Evolutionary conservation across 2,888 invertebrate species (phyloP).

Genomic region (Brachyptera risi): DNA sequence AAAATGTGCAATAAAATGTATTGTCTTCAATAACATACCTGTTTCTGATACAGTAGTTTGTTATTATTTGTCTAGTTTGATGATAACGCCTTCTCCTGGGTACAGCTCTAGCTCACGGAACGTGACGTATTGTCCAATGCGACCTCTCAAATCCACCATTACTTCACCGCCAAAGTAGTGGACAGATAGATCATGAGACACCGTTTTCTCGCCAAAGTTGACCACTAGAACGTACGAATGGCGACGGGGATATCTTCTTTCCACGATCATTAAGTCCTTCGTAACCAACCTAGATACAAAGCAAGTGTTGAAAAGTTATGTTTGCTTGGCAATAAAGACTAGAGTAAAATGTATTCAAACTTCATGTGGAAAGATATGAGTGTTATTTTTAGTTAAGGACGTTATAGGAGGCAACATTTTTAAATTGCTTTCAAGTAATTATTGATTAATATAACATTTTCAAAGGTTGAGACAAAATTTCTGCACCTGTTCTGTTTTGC

Average conservation of each 20-base stretch:
- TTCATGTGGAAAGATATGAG: not conserved
- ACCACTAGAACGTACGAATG: slow-evolving; percentile 72
- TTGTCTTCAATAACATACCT: too few species aligned
- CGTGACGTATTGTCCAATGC: slow-evolving; percentile 45
- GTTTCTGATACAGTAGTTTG: too few species aligned
- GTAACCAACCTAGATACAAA: slow-evolving; percentile 34
- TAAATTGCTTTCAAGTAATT: too few species aligned
- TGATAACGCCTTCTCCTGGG: slow-evolving; percentile 60
- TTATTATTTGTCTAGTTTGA: slow-evolving; percentile 56
- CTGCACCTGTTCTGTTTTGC: too few species aligned
- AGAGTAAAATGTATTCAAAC: too few species aligned
- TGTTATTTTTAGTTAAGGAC: not conserved
- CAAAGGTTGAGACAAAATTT: too few species aligned
- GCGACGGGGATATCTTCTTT: slow-evolving; percentile 73
- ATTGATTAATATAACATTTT: too few species aligned
- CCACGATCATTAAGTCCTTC: slow-evolving; percentile 58
- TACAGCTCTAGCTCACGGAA: slow-evolving; percentile 53
- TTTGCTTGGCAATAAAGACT: not conserved
- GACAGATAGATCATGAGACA: slow-evolving; percentile 66
- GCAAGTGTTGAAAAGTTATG: not conserved
- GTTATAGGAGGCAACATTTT: too few species aligned
- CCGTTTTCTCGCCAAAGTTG: slow-evolving; percentile 60
- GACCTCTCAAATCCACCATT: slow-evolving; percentile 51
- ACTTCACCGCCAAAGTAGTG: slow-evolving; percentile 70
- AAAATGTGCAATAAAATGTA: too few species aligned